Base-by-base conservation (phyloP, 2,797 vertebrate species). In the Chelon auratus region DNA sequence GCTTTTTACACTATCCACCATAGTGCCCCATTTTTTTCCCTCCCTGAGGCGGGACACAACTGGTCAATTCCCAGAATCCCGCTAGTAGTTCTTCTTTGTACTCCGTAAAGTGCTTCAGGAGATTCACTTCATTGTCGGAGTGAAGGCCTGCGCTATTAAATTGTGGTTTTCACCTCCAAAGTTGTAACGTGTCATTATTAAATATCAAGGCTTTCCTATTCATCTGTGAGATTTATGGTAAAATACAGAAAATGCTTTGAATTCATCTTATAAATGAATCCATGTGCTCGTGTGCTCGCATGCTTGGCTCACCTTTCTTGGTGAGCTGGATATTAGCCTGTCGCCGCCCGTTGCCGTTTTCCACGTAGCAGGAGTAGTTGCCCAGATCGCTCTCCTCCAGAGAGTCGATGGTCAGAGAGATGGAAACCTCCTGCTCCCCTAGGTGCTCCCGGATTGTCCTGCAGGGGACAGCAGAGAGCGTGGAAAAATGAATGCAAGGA, bases 291-390 rank as follows among this genome's bases (percentile, higher is more conserved):
- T 13, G 43, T 12, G 45, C 9, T 33, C 39, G 39, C 24, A 26
- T 3, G 24, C 22, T 56, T 0, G 11, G n/a, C 87, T 95, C 91
- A 99, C 98, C 97, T 83, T 96, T 95, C 89, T 97, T 97, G 81
- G 93, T 91, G 39, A 99, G 95, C 75, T 97, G 96, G 87, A 99
- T 87, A 68, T 95, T 98, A 64, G 96, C 96, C 43, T 98, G 97
- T 4, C 96, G 92, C 53, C 96, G 95, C 54, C 98, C 98, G 36
- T 98, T 96, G 80, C 95, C 95, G 48, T 99, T 99, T 91, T 99
- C 97, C 11, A 98, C 97, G 0, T 97, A 98, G 84, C 98, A 99
- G 1, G 98, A 97, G 84, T 99, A 99, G 92, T 99, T 99, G n/a
- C 97, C 97, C 58, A 99, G 92, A 87, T 99, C 97, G 62, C 80